Evolutionary conservation across 2,888 invertebrate species (phyloP), one percentile per base, ranked within the genome.

Genomic region (Drosophila testacea): DNA sequence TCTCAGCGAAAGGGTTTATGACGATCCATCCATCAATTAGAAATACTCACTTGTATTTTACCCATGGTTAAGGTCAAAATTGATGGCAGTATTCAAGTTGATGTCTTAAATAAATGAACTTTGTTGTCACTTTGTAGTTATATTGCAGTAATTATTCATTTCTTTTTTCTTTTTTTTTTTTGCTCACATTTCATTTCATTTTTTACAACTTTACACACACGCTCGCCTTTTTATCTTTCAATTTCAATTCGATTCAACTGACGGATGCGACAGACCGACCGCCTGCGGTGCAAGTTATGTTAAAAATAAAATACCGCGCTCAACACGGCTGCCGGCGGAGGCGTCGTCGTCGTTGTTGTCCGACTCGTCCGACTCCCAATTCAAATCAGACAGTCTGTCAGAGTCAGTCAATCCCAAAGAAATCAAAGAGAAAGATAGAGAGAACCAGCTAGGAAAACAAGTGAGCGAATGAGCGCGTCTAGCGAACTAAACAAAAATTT

Each of bases 221-320:
- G 28, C 50, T 41, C 28, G 36, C 42, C 30, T 54, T 77, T 70
- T 63, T 71, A 73, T 73, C 52, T 79, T 60, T 48, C 39, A 55
- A 51, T 22, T 22, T 22, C 22, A 22, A 22, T 22, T 22, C 22
- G 22, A 22, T 54, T 66, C 50, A n/a, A 48, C n/a, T 44, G 57
- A 41, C 57, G 39, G 51, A 60, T 64, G 64, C 57, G 60, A 48
- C 52, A 27, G 52, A 41, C 50, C 46, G 60, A 47, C 88, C 84
- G 90, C 79, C 76, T 81, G 86, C 89, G 77, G 81, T 78, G 89
- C 83, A 79, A 79, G 90, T 88, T 84, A 83, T 90, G 78, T 86
- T 90, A 90, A 84, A 90, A 90, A 88, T 90, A 90, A 90, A 87
- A 68, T 66, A 51, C 34, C 72, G 57, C 71, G 65, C 55, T 63